Evolutionary conservation across 1,140 invertebrate genomes (phyloP), one percentile per base, ranked within the genome.

Genomic region (Lasioglossum albipes): DNA sequence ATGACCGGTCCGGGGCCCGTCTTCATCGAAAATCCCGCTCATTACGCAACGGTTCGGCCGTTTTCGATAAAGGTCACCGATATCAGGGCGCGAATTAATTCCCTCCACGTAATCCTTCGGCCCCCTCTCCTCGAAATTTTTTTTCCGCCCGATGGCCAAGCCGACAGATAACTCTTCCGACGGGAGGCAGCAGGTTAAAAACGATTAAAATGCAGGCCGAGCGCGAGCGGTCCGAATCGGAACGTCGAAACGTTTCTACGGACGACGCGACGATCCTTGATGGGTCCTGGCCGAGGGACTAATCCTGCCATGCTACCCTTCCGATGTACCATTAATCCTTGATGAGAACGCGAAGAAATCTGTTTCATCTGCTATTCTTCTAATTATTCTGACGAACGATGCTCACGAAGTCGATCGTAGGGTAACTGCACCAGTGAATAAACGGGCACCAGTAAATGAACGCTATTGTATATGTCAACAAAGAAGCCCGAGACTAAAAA

Each of bases 51-150:
- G 36, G 36, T 18, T n/a, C 41, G 41, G 22, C n/a, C 67, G 22
- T 70, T 54, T 31, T 36, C 68, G 68, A 54, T 54, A 70, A 52
- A 52, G 49, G 67, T 31, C 22, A 42, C 27, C 27, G 49, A 36
- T 70, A 70, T 70, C 68, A 70, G 68, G 36, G 45, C 49, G 10
- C 68, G 68, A 70, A 71, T 71, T 59, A 71, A 71, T 71, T 31
- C 52, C 52, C 52, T 59, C 31, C 52, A n/a, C 52, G 69, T 71
- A 71, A 71, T 71, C 69, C 69, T 12, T 13, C 18, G 69, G 36
- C 36, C 36, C 36, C 3, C 36, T 36, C 5, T 5, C 36, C 36
- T 3, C 5, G 36, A 52, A 41, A 71, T 59, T 18, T 41, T 71
- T 71, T 71, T 31, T 10, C 52, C 27, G 27, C 7, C 31, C 45